Evolutionary conservation across 2,113 vertebrate genomes (phyloP), one percentile per base, ranked within the genome.

Genomic region (Phrynocephalus versicolor): DNA sequence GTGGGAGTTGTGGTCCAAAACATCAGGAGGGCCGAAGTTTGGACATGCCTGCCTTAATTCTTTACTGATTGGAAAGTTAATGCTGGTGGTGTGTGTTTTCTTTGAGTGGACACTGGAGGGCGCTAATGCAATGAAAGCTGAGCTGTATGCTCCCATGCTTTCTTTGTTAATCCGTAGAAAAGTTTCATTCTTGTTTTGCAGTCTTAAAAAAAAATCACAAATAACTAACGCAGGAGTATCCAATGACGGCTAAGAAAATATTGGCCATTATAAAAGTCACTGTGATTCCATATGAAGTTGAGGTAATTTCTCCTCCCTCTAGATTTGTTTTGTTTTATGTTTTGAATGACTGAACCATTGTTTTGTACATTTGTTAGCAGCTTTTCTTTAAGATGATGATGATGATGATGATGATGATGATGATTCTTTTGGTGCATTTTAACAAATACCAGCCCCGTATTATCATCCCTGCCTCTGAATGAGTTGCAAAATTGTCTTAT

Each of bases 71-170:
- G 76, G 79, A 60, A 9, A 6, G 51, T 27, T 30, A 33, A 10
- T 18, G 37, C 45, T 65, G 55, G 6, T 88, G 90, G 3, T 89
- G 88, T 93, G 92, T 92, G 92, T 65, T 95, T 95, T 92, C 88
- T 6, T 3, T 23, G 35, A 2, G 12, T 65, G 91, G 90, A 90
- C 96, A 87, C 96, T 95, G 92, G 96, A 95, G 95, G 95, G 96
- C 90, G 94, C 95, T 94, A 90, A 93, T 87, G 91, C 88, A 92
- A 93, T 88, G 85, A 55, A 85, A 93, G 92, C 85, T 39, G 85
- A 85, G 87, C 85, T 87, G 21, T 27, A 70, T 86, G 87, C 13
- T 30, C 16, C 82, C 0, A 75, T 83, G 18, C 88, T 92, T 41
- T 62, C 57, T 80, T 39, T 93, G 88, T 91, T 85, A 87, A 79